Base-by-base conservation (phyloP, 2,797 vertebrate species). In the Prionace glauca region DNA sequence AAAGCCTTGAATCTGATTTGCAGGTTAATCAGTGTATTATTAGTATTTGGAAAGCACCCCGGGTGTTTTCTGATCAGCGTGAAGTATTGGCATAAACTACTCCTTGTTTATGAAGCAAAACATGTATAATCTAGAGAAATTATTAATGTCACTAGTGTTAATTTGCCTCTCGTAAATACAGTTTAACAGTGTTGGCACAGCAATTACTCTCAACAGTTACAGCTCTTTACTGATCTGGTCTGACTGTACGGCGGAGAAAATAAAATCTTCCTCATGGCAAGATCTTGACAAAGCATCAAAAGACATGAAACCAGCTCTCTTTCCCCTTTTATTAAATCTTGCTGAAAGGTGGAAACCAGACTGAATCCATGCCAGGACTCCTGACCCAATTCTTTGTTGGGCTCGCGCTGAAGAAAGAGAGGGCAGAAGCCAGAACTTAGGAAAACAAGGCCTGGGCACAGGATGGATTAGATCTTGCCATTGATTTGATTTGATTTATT, bases 81-180 rank as follows among this genome's bases (percentile, higher is more conserved):
- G 88, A 18, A 96, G 96, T 97, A 97, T 97, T 96, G 96, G 96
- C 95, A 96, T 96, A 97, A 97, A 96, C 96, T 96, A 79, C 90
- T 96, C 96, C 96, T 96, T 97, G 96, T 97, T 98, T 97, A 97
- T 97, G 97, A 97, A 97, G 96, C 96, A 97, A 67, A 97, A 97
- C 96, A 97, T 69, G 60, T 96, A 96, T 96, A 97, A 97, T 97
- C 95, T 97, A 97, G 97, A 97, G 97, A 97, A 98, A 97, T 97
- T 97, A 97, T 97, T 97, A 97, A 97, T 97, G 97, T 97, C 97
- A 97, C 79, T 96, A 96, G 62, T 97, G 97, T 97, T 97, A 97
- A 98, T 96, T 97, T 97, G 97, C 96, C 97, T 97, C 97, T 97
- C 96, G 97, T 97, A 97, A 97, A 97, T 97, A 97, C 56, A 97